Base-by-base conservation (phyloP, 2,113 vertebrate species). In the Polyodon spathula region DNA sequence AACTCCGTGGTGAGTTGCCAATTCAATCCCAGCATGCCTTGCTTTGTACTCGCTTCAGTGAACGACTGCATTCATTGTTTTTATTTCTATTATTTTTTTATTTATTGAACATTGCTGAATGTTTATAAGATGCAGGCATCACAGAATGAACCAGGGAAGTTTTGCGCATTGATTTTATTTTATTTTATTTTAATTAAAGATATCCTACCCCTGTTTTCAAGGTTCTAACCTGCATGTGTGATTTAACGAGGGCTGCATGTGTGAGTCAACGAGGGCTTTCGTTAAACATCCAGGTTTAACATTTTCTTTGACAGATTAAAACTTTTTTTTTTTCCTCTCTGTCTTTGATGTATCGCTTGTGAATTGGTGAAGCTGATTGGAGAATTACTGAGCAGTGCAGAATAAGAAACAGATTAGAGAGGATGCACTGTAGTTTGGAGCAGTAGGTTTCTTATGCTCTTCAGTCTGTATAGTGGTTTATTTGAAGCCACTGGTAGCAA, bases 1-100 rank as follows among this genome's bases (percentile, higher is more conserved):
- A 97, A 93, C 95, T 94, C 95, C 95, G 78, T 98, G 95, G 95
- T 98, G 94, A 98, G 95, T 98, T 90, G 80, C 75, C 84, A 71
- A 72, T 88, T 89, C 81, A 73, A 75, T 86, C 86, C 83, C 88
- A 86, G 91, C 91, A 93, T 93, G 91, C 84, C 85, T 88, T 63
- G 48, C 76, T 75, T 73, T 70, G 67, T 71, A 66, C 70, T 41
- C 68, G 66, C 70, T 63, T 66, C 71, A 74, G 74, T 76, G 79
- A 67, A 46, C 37, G 38, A 65, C 59, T 68, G 61, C 70, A 76
- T 81, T 68, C 70, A 67, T 69, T 67, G 58, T 71, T 69, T 68
- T 43, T 71, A 65, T 71, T 69, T 66, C 82, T 73, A 68, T 60
- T 82, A n/a, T 70, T 81, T 50, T 3, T 2, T 50, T 50, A 12